Conservation (phyloP, 2,797 vertebrate species). For the Microcaecilia unicolor region DNA sequence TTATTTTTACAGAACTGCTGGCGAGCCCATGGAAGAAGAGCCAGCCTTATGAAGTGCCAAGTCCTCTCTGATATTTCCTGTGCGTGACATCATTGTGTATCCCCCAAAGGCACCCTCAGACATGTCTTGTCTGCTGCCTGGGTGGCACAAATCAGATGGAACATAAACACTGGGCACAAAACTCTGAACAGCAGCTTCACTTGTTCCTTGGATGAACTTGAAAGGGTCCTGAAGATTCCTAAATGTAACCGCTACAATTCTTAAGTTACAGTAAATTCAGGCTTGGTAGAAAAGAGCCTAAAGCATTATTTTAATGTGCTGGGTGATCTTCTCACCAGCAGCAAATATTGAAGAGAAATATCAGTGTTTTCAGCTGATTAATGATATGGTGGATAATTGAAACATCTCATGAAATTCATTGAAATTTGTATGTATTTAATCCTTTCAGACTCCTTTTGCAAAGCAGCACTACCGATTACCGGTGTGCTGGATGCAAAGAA, state of each 20-base stretch:
- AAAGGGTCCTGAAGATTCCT: conserved; percentile 56
- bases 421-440: no score
- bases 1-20: conserved; percentile 90
- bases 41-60: conserved; percentile 87
- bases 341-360: conserved; percentile 29
- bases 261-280: conserved; percentile 53
- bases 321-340: conserved; percentile 35
- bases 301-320: conserved; percentile 41
- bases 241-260: conserved; percentile 50
- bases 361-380: conserved; percentile 31
- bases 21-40: conserved; percentile 82
- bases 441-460: no score
- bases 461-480: no score
- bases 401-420: conserved; percentile 27
- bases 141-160: conserved; percentile 81
- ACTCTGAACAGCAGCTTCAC: conserved; percentile 61
- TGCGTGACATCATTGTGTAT: conserved; percentile 96
- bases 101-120: conserved; percentile 76
- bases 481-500: no score
- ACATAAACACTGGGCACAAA: conserved; percentile 73
- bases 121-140: conserved; percentile 89
- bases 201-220: conserved; percentile 65
- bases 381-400: conserved; percentile 23
- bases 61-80: conserved; percentile 79
- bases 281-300: conserved; percentile 41